A percentile compares a stretch with the other conserved stretches of the same genome.
phyloP scores from a whole-genome alignment of 2,113 vertebrate species.

The Neotragus moschatus region DNA sequence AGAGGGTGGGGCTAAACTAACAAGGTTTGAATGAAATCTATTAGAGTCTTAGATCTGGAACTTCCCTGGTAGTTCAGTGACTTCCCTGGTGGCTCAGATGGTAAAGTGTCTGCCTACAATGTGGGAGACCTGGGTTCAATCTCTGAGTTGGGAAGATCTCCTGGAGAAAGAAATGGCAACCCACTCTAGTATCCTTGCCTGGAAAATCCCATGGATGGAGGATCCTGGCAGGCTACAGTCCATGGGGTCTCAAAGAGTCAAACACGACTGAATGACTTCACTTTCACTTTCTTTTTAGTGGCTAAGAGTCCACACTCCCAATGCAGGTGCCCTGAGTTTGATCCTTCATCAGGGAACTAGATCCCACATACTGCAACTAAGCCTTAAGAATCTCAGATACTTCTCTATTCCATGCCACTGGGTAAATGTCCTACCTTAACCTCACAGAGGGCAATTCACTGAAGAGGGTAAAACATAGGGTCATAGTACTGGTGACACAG shows the following conservation, averaged over 20 bases:
- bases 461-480: not conserved
- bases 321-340: not conserved
- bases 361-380: not conserved
- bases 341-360: not conserved
- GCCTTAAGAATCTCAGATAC: not conserved
- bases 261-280: not conserved
- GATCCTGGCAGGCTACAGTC: not conserved
- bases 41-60: not conserved
- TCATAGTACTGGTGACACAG: not conserved
- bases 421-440: not conserved
- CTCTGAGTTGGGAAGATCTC: not conserved
- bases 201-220: not conserved
- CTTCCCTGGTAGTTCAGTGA: not conserved
- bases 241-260: not conserved
- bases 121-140: not conserved
- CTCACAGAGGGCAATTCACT: not conserved
- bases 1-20: not conserved
- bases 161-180: not conserved
- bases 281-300: not conserved
- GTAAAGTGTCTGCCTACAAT: not conserved
- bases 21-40: constrained; percentile 28
- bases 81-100: not conserved
- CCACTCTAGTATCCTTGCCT: not conserved
- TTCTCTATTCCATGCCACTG: not conserved
- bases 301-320: not conserved